phyloP scores from a whole-genome alignment of 2,888 invertebrate species.

The Agrotis exclamationis region DNA sequence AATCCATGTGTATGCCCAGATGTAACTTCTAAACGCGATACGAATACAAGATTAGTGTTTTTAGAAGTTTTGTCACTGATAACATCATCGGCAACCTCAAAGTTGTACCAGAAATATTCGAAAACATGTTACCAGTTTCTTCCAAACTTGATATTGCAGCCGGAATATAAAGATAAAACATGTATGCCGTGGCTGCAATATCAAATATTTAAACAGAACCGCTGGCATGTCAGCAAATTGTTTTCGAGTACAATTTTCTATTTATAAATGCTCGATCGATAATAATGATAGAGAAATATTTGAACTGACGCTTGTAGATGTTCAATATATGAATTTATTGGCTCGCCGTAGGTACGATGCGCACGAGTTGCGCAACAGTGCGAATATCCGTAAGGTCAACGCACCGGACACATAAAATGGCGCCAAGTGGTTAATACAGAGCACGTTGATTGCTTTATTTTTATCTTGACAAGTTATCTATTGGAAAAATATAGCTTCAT shows the following conservation, averaged over 20 bases:
- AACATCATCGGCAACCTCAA: conserved; percentile 33
- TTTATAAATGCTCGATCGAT: conserved; percentile 37
- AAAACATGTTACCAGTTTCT: conserved; percentile 21
- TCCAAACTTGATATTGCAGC: conserved; percentile 12
- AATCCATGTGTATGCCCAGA: conserved; percentile 63
- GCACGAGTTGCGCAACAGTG: conserved; percentile 80
- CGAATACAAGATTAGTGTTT: conserved; percentile 38
- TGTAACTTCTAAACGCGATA: conserved; percentile 34
- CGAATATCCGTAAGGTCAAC: conserved; percentile 81
- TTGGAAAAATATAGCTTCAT: conserved; percentile 38
- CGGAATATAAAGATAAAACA: background rate
- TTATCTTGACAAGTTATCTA: conserved; percentile 59
- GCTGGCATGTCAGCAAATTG: conserved; percentile 24
- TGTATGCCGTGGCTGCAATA: conserved; percentile 11
- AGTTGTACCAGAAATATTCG: conserved; percentile 15
- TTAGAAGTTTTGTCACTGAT: conserved; percentile 15
- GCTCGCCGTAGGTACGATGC: conserved; percentile 69
- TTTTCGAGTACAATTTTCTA: conserved; percentile 37
- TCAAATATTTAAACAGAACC: conserved; percentile 32
- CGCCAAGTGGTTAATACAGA: conserved; percentile 63
- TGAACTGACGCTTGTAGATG: conserved; percentile 40
- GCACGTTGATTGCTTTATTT: conserved; percentile 56
- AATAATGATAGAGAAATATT: conserved; percentile 43
- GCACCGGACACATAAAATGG: conserved; percentile 78
- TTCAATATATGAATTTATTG: conserved; percentile 66